These are phyloP conservation scores for Notothenia coriiceps DNA, from an alignment of 2,113 vertebrate genomes.

Conservation along the genomic window DNA sequence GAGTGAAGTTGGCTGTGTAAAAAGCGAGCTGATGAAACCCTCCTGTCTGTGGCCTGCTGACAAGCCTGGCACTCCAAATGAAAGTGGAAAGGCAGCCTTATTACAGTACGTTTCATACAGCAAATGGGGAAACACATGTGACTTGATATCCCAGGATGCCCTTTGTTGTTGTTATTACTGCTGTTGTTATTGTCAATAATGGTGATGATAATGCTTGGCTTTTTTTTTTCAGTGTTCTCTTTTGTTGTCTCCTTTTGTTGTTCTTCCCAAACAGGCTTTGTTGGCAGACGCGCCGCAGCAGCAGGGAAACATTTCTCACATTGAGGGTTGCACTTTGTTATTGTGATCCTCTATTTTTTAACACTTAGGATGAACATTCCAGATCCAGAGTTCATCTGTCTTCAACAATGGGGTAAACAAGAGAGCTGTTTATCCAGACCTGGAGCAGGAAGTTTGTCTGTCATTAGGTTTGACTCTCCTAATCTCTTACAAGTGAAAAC, in stretches of 20 bases:
- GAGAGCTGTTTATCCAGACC: conserved; percentile 39
- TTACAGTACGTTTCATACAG: conserved; percentile 68
- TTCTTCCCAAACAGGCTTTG: conserved; percentile 61
- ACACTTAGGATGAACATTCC: conserved; percentile 55
- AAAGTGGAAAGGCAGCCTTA: conserved; percentile 78
- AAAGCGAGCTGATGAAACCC: conserved; percentile 80
- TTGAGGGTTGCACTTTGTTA: conserved; percentile 48
- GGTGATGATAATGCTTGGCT: conserved; percentile 68
- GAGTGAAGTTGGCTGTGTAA: conserved; percentile 72
- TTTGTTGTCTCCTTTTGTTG: conserved; percentile 67
- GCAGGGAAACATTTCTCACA: conserved; percentile 50
- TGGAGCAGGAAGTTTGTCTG: conserved; percentile 35
- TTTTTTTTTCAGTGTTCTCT: conserved; percentile 65
- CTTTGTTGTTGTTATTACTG: conserved; percentile 75
- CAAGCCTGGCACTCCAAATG: conserved; percentile 71
- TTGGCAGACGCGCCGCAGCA: conserved; percentile 56
- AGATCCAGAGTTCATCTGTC: conserved; percentile 46
- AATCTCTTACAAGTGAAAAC: conserved; percentile 60
- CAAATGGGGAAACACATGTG: conserved; percentile 74
- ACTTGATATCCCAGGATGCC: conserved; percentile 76
- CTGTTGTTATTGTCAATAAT: conserved; percentile 75
- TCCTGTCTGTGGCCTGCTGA: conserved; percentile 70
- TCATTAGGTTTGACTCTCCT: conserved; percentile 48
- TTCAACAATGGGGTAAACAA: conserved; percentile 55
- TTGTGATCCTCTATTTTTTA: conserved; percentile 45